Evolutionary conservation across 1,140 invertebrate species (phyloP), one percentile per base, ranked within the genome.

Genomic region (Lycorma delicatula): DNA sequence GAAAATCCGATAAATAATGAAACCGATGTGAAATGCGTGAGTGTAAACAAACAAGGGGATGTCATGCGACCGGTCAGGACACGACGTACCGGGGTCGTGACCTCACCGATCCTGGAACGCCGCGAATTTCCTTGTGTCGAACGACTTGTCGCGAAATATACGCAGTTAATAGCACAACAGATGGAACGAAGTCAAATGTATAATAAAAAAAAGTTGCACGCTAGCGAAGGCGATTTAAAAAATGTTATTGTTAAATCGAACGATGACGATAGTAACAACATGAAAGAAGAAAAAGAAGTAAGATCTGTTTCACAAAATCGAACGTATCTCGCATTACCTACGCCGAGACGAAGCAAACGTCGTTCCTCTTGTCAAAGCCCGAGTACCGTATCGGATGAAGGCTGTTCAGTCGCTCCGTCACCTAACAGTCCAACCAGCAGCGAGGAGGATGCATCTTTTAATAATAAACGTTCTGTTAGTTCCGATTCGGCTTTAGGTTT

Each of bases 401-500:
- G 56, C 11, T 57, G 56, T 41, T 57, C 48, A 5, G 29, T 49
- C 1, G 23, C 34, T 6, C 26, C 56, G 1, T 16, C 18, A 12
- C 38, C 47, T 11, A 31, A n/a, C 49, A 51, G 49, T 9, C 23
- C 23, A 16, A 23, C 11, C 16, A 11, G 38, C 47, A 25, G 26
- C 16, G n/a, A 51, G 23, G 22, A 48, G 18, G 2, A 9, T 1
- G 12, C 26, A 29, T n/a, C 28, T 18, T 2, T 1, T 22, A 3
- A 53, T 9, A 7, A 54, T 34, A 25, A 34, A 51, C 70, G 78
- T 57, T 77, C 75, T 61, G 74, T 69, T 44, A 79, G 77, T 61
- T 75, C 75, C 0, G 78, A 80, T 64, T 79, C 77, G 13, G 78
- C 77, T 1, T 74, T 74, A n/a, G 68, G 67, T 3, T 57, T 56